Evolutionary conservation across 2,113 vertebrate species (phyloP).

Genomic region (Zapornia atra): DNA sequence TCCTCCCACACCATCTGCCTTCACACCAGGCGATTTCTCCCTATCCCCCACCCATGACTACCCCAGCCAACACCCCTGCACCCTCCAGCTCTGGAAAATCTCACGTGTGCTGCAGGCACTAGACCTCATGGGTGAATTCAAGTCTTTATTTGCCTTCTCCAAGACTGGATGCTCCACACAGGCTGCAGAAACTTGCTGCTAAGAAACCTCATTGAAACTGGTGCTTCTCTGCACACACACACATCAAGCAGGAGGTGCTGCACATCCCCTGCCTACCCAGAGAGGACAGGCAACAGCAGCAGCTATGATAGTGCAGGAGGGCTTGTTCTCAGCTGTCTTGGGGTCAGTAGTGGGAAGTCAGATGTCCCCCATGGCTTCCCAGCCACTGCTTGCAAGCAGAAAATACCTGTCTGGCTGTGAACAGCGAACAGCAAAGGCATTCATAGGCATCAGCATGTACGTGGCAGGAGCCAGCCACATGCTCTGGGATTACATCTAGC

Average conservation of each 20-base stretch:
- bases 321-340: background rate
- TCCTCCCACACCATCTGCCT: background rate
- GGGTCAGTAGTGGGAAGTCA: background rate
- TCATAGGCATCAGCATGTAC: rapidly evolving
- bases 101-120: rapidly evolving
- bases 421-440: background rate
- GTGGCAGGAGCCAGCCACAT: background rate
- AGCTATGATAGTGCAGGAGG: rapidly evolving
- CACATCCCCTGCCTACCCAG: rapidly evolving
- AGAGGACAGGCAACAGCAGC: background rate
- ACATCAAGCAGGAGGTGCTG: background rate
- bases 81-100: background rate
- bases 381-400: background rate
- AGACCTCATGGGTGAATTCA: background rate
- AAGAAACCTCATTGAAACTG: background rate
- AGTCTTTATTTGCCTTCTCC: background rate
- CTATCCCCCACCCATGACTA: background rate
- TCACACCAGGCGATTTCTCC: background rate
- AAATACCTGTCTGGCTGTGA: background rate
- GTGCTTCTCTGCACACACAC: background rate
- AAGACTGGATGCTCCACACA: background rate
- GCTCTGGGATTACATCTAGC: conserved; percentile 28
- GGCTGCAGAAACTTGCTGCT: background rate
- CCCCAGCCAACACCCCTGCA: background rate
- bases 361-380: background rate